A percentile compares a stretch with the other conserved stretches of the same genome.
These are phyloP conservation scores for Coregonus suidteri DNA, from an alignment of 2,797 vertebrate species.

Conservation along the genomic window DNA sequence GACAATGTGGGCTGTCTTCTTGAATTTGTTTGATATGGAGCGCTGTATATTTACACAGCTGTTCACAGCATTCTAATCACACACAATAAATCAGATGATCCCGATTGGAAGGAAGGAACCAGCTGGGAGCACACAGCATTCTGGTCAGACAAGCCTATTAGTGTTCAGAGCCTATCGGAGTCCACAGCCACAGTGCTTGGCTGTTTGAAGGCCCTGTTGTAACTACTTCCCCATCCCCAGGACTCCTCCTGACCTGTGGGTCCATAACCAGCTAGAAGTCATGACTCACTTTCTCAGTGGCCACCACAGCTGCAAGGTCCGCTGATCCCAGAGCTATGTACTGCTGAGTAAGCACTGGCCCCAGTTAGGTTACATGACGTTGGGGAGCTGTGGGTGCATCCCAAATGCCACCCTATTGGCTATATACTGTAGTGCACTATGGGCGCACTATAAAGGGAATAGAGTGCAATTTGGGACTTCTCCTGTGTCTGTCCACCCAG, in stretches of 20 bases:
- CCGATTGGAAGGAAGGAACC: background rate
- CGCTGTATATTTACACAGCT: background rate
- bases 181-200: background rate
- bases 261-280: too few relatives aligned
- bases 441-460: too few relatives aligned
- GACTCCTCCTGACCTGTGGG: too few relatives aligned
- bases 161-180: too few relatives aligned
- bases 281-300: background rate
- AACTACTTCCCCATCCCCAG: background rate
- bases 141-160: too few relatives aligned
- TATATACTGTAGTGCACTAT: background rate
- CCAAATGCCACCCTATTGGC: background rate
- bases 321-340: background rate
- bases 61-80: background rate
- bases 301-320: background rate
- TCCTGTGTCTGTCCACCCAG: background rate
- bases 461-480: background rate
- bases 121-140: background rate
- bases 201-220: background rate
- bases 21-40: background rate
- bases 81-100: background rate
- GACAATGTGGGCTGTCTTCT: background rate
- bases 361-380: background rate
- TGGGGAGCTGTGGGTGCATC: background rate
- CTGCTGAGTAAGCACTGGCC: background rate